These are phyloP conservation scores for Salmo trutta DNA, from an alignment of 2,797 vertebrate genomes.

Conservation along the genomic window DNA sequence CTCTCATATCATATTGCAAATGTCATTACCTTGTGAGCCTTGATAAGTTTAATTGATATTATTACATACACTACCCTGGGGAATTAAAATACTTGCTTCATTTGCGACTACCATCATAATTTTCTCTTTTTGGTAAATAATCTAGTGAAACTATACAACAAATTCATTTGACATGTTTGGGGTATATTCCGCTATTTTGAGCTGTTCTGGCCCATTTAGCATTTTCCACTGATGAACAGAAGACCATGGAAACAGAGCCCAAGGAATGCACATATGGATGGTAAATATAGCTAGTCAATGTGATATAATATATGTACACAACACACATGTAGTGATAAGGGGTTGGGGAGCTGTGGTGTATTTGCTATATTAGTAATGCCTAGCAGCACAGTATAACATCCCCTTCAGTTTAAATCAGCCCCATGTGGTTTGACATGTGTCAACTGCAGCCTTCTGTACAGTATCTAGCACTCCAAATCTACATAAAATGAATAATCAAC, in stretches of 20 bases:
- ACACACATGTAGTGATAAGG: too few relatives aligned
- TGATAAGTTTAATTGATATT: neutral
- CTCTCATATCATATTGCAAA: neutral
- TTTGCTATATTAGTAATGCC: too few relatives aligned
- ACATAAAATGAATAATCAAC: too few relatives aligned
- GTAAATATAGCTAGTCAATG: too few relatives aligned
- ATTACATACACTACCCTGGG: neutral
- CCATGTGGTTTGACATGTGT: too few relatives aligned
- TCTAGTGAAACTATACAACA: neutral
- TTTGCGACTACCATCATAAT: neutral
- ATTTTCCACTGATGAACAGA: slow-evolving; percentile 1
- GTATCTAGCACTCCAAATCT: too few relatives aligned
- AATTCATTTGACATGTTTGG: too few relatives aligned
- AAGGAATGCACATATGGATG: neutral
- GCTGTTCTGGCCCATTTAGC: slow-evolving; percentile 3
- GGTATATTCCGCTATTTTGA: neutral
- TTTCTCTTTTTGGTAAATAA: neutral
- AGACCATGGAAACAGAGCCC: neutral
- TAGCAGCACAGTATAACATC: too few relatives aligned
- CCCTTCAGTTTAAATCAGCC: too few relatives aligned
- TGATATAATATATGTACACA: too few relatives aligned
- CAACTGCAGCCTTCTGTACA: too few relatives aligned
- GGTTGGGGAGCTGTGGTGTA: too few relatives aligned
- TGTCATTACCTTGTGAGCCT: neutral
- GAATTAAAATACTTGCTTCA: neutral